Conservation (phyloP, 2,113 vertebrate genomes). For the Cebus imitator region DNA sequence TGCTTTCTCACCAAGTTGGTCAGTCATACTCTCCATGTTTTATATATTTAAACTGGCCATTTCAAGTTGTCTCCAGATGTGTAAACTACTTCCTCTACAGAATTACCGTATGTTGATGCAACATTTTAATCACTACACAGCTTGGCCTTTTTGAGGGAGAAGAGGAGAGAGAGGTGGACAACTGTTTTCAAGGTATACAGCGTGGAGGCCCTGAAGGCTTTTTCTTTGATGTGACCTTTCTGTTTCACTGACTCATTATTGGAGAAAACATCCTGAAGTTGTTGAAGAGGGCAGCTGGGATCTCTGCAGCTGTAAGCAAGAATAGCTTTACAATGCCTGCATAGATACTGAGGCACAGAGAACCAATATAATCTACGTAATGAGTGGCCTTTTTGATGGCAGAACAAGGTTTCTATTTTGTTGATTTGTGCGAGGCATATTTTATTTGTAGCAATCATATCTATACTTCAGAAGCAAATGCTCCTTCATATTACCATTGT, state of each 20-base stretch:
- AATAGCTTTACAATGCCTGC: not conserved
- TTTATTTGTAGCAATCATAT: not conserved
- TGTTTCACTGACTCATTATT: conserved; percentile 23
- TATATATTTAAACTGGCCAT: not conserved
- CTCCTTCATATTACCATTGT: not conserved
- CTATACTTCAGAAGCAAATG: not conserved
- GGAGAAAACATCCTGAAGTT: not conserved
- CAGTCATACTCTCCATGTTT: not conserved
- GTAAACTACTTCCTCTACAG: not conserved
- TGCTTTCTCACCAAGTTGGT: not conserved
- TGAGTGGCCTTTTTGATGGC: not conserved
- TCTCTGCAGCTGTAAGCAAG: not conserved
- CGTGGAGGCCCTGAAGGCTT: not conserved
- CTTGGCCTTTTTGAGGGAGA: not conserved
- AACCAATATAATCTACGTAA: not conserved
- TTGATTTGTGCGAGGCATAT: not conserved
- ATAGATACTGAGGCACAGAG: not conserved
- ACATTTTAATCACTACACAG: not conserved
- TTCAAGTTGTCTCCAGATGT: not conserved
- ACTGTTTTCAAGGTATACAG: not conserved
- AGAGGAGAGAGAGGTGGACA: not conserved
- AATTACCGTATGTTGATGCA: not conserved
- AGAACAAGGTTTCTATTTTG: not conserved
- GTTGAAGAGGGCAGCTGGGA: not conserved
- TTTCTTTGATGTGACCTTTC: not conserved